Evolutionary conservation across 2,888 invertebrate species (phyloP), one percentile per base, ranked within the genome.

Genomic region (Parochlus steinenii): DNA sequence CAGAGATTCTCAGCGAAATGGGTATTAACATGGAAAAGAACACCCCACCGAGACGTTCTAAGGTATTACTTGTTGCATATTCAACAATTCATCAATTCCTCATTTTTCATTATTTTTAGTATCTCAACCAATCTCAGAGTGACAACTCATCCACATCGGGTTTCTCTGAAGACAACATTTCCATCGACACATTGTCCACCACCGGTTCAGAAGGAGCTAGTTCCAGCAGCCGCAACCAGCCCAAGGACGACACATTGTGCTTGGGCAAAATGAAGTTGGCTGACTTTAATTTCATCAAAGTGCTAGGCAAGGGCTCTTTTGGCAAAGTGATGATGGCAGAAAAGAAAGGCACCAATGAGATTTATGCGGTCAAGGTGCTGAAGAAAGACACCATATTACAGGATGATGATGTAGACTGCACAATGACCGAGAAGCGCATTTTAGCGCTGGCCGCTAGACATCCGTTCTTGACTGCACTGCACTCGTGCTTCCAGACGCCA

Each of bases 261-360:
- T 12, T 55, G 5, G 58, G 58, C 42, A 79, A 77, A 56, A 69
- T 81, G 45, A 68, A 74, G 41, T 66, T 89, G 44, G 72, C 77
- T 37, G 92, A 97, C 65, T 98, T 97, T 63, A 74, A 76, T 55
- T 97, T 98, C 62, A 87, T 97, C 55, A 98, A 98, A 69, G 97
- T 98, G 47, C 70, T 98, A 42, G 97, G 97, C 43, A 98, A 98
- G 64, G 97, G 97, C 34, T 93, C 93, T 54, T 98, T 98, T 62
- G 97, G 97, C 39, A 98, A 95, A 70, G 95, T 97, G 33, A 92
- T 97, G 90, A 63, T 97, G 41, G 95, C 95, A 0, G 95, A 97
- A 62, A 78, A 78, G 56, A 87, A 83, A 59, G 81, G 80, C 44
- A 76, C 82, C 12, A 93, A 93, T 39, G 93, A 97, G 65, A 66